Evolutionary conservation across 1,140 invertebrate genomes (phyloP).

Genomic region (Scaptomyza hsui): DNA sequence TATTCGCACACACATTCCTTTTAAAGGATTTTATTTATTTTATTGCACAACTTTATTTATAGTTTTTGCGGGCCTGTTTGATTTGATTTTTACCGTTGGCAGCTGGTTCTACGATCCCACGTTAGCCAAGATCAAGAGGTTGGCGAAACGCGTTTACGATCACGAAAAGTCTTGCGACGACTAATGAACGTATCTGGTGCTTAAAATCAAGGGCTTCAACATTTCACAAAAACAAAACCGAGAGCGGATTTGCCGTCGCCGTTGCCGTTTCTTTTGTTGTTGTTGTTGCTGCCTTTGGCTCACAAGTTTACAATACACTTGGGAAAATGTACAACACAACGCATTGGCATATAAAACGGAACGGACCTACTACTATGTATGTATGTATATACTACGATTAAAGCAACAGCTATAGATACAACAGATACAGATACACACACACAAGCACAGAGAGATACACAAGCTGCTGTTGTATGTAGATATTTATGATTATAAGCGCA

Average conservation of each 20-base stretch:
- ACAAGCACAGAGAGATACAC: conserved; percentile 1
- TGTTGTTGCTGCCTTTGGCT: conserved; percentile 27
- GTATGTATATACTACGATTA: conserved; percentile 42
- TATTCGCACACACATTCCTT: not conserved
- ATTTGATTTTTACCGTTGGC: conserved; percentile 24
- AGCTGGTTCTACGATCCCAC: conserved; percentile 1
- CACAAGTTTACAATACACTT: conserved; percentile 60
- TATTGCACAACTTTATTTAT: conserved; percentile 1
- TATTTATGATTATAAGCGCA: conserved; percentile 75
- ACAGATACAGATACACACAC: conserved; percentile 12
- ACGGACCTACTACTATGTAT: conserved; percentile 42
- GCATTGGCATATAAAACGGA: conserved; percentile 62
- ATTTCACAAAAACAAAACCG: conserved; percentile 65
- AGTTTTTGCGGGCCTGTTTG: not conserved
- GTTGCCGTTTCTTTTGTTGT: conserved; percentile 12
- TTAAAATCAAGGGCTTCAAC: conserved; percentile 73
- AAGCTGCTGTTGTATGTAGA: conserved; percentile 61
- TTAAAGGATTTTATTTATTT: conserved; percentile 25
- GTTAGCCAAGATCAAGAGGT: conserved; percentile 35
- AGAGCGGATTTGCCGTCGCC: conserved; percentile 13
- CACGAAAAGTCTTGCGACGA: conserved; percentile 56
- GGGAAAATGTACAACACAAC: conserved; percentile 76
- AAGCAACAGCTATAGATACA: conserved; percentile 1
- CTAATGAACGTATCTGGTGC: conserved; percentile 72
- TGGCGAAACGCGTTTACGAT: conserved; percentile 57